Conservation (phyloP, 2,888 invertebrate genomes). For the Dysmachus trigonus region DNA sequence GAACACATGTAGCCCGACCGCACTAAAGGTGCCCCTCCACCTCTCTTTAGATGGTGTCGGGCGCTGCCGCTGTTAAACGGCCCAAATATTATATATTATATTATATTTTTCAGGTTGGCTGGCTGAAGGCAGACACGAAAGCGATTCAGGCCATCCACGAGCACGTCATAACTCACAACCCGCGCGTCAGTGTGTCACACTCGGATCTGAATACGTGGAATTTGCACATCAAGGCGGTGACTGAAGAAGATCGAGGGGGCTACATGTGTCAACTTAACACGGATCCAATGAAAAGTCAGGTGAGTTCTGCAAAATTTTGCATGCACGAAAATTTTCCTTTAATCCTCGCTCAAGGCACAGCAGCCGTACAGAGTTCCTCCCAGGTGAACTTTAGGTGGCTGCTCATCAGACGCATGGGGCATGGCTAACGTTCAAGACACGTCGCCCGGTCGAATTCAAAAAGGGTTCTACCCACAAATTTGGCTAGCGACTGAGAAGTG, state of each 20-base stretch:
- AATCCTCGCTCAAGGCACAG: constrained; percentile 24
- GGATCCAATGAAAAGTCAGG: constrained; percentile 94
- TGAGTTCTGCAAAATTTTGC: constrained; percentile 62
- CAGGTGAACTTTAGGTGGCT: neutral
- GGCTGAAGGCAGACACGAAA: constrained; percentile 93
- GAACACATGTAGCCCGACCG: neutral
- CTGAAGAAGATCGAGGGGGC: constrained; percentile 87
- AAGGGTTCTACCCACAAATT: neutral
- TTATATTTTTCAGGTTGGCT: constrained; percentile 78
- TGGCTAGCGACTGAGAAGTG: neutral
- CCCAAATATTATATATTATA: neutral
- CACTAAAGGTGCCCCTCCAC: neutral
- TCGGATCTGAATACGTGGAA: constrained; percentile 89
- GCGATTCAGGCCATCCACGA: constrained; percentile 93
- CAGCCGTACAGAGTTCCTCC: neutral
- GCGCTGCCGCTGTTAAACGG: neutral
- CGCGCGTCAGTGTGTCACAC: constrained; percentile 84
- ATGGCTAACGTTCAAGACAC: constrained; percentile 9
- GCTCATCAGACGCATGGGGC: neutral
- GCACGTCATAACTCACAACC: constrained; percentile 91
- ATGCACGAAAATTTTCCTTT: constrained; percentile 32
- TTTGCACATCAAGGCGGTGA: constrained; percentile 85
- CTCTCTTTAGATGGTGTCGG: no score
- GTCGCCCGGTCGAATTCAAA: neutral
- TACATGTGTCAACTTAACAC: constrained; percentile 97